phyloP scores from a whole-genome alignment of 2,888 invertebrate species.

The Monoplex corrugatus region DNA sequence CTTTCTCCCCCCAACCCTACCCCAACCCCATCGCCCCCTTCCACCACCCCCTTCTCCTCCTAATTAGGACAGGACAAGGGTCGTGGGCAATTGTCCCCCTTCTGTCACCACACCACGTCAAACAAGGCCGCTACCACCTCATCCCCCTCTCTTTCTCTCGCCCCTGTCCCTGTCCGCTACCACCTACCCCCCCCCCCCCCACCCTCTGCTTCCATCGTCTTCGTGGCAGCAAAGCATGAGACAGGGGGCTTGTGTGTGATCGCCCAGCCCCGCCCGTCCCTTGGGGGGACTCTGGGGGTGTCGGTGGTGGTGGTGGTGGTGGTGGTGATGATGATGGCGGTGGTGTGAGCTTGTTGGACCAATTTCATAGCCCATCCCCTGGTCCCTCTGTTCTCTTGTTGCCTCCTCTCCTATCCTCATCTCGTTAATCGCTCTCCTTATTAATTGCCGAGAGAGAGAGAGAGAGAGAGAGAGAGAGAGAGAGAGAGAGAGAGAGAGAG shows the following conservation, averaged over 20 bases:
- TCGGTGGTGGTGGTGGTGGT: neutral
- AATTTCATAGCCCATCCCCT: constrained; percentile 27
- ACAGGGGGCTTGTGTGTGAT: too few species aligned
- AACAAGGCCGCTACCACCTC: too few species aligned
- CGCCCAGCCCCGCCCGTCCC: neutral
- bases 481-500: constrained; percentile 40
- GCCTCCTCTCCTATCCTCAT: neutral
- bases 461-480: constrained; percentile 25
- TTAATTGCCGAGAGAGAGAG: neutral
- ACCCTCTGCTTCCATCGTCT: too few species aligned
- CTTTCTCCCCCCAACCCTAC: neutral
- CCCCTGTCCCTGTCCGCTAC: too few species aligned
- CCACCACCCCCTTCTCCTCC: neutral
- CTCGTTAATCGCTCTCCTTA: constrained; percentile 39
- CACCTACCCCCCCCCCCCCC: too few species aligned
- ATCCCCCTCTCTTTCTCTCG: too few species aligned
- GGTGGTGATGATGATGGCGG: neutral
- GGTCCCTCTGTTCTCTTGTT: too few species aligned
- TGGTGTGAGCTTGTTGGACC: constrained; percentile 18
- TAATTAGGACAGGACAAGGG: too few species aligned
- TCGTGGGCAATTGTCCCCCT: too few species aligned
- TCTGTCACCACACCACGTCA: too few species aligned
- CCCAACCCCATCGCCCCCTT: neutral
- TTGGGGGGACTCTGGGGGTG: too few species aligned
- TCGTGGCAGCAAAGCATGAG: too few species aligned